Conservation (phyloP, 2,888 invertebrate genomes). For the Balanococcus diminutus region DNA sequence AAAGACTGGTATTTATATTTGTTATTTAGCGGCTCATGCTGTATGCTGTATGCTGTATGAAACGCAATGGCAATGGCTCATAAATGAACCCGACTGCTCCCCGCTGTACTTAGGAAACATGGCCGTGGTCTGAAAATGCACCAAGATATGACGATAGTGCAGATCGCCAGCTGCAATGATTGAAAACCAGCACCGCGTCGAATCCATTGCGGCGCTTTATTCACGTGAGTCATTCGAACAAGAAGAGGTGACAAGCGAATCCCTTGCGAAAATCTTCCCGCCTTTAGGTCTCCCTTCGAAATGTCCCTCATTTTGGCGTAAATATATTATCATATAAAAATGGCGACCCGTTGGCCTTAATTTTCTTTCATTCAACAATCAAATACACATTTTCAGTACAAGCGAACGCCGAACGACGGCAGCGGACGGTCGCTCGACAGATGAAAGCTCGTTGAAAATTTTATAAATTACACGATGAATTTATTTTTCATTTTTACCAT, state of each 20-base stretch:
- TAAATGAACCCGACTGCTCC: constrained; percentile 42
- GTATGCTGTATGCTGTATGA: neutral
- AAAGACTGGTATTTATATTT: constrained; percentile 49
- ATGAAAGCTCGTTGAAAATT: neutral
- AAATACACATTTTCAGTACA: too few species aligned
- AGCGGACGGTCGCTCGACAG: neutral
- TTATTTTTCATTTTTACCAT: neutral
- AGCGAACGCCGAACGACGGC: too few species aligned
- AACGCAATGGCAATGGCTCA: constrained; percentile 53
- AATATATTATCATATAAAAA: constrained; percentile 49
- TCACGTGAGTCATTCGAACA: constrained; percentile 55
- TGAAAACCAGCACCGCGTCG: constrained; percentile 56
- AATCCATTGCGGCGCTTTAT: constrained; percentile 56
- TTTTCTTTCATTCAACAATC: constrained; percentile 40
- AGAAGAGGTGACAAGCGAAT: constrained; percentile 53
- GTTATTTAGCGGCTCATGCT: constrained; percentile 53
- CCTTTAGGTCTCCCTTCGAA: constrained; percentile 22
- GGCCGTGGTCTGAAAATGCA: constrained; percentile 49
- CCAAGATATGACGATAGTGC: constrained; percentile 4
- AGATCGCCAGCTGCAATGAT: constrained; percentile 54
- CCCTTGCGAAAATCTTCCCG: constrained; percentile 49
- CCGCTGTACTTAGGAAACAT: constrained; percentile 42
- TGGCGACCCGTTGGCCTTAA: constrained; percentile 51
- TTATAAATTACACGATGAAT: neutral
- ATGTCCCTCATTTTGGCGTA: constrained; percentile 40